phyloP scores from a whole-genome alignment of 1,140 invertebrate species.

The Drosophila suzukii region DNA sequence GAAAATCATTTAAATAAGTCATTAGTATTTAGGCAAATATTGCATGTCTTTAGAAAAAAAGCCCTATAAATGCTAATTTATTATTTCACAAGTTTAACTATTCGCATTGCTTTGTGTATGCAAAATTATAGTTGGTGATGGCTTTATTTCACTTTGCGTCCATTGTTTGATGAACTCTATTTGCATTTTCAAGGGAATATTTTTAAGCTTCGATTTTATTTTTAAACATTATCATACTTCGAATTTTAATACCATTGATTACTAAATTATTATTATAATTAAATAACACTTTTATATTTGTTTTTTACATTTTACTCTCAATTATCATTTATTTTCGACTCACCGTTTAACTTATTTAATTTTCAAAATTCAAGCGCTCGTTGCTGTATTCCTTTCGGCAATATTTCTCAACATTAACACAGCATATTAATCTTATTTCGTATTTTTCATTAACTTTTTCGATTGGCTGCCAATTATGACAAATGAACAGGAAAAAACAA shows the following conservation, averaged over 20 bases:
- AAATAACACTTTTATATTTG: no score
- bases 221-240: neutral
- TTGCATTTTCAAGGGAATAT: conserved; percentile 1
- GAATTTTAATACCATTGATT: no score
- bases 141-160: neutral
- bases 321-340: neutral
- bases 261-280: no score
- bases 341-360: neutral
- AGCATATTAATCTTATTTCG: conserved; percentile 14
- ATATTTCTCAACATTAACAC: neutral
- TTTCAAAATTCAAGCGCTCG: neutral
- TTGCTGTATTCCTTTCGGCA: conserved; percentile 17
- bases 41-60: neutral
- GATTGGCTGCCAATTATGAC: conserved; percentile 17
- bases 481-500: conserved; percentile 36
- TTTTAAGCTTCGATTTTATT: neutral
- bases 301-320: no score
- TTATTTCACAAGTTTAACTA: conserved; percentile 4
- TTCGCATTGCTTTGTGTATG: neutral
- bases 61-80: neutral
- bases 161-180: neutral
- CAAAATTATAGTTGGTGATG: neutral
- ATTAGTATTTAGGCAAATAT: neutral
- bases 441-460: conserved; percentile 18
- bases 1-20: neutral